Evolutionary conservation across 2,797 vertebrate species (phyloP), one percentile per base, ranked within the genome.

Genomic region (Thunnus albacares): DNA sequence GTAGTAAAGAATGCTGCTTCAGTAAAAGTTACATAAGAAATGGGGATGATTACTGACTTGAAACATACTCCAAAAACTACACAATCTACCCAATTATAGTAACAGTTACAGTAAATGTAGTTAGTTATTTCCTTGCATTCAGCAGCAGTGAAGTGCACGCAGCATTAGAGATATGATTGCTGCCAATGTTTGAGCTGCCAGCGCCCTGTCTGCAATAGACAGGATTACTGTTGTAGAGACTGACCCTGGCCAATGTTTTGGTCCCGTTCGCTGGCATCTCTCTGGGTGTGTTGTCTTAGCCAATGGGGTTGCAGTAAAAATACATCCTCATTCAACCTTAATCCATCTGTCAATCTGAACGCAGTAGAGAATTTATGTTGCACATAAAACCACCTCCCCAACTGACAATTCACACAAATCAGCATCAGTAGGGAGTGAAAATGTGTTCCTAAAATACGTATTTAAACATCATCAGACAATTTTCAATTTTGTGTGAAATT

Each of bases 201-300:
- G 22, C 22, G 24, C 18, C 52, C 15, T 59, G 28, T 57, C 13
- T 51, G 57, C 58, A 26, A 49, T 65, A 72, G 49, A 63, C 41
- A 49, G 60, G 56, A 75, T 84, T 84, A 71, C 35, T 24, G 68
- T 30, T 8, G 20, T n/a, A 43, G 59, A 78, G 24, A 45, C 24
- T 59, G 55, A 77, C 65, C 59, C 18, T 49, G 0, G 4, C 70
- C 75, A 63, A 66, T 74, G 73, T 86, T 78, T 63, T 65, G 22
- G 41, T 75, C 57, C 49, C 1, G 12, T 75, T 72, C 59, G 33
- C 43, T 52, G 52, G 56, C 22, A 22, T 84, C 24, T 77, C 52
- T 30, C 7, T 75, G 63, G 45, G n/a, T 77, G 53, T 80, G 30
- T 76, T 61, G 62, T 64, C 45, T 63, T 60, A 72, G 41, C 30